A percentile compares a stretch with the other conserved stretches of the same genome.
These are phyloP conservation scores for Coptotermes formosanus DNA, from an alignment of 1,140 invertebrate species.

Conservation along the genomic window DNA sequence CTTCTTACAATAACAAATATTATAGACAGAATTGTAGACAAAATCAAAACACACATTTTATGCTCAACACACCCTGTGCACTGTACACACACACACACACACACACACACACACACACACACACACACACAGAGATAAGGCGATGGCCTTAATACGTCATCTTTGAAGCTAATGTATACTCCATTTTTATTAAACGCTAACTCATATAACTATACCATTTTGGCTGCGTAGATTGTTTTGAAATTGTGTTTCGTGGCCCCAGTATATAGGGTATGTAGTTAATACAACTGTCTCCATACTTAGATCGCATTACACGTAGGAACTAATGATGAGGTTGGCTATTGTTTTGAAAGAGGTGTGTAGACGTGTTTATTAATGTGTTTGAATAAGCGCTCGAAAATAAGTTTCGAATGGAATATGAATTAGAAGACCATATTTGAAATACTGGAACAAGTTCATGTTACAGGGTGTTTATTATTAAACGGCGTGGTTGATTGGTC, in stretches of 20 bases:
- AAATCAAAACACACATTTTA: too few species aligned
- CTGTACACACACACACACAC: too few species aligned
- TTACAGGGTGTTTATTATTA: not conserved
- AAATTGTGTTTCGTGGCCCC: not conserved
- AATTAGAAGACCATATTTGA: not conserved
- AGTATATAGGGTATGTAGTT: not conserved
- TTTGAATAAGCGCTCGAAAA: not conserved
- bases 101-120: too few species aligned
- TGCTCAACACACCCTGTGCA: too few species aligned
- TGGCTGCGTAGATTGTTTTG: not conserved
- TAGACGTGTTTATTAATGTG: not conserved
- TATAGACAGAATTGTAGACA: too few species aligned
- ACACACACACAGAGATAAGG: too few species aligned
- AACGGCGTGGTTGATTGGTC: not conserved
- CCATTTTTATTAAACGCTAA: not conserved
- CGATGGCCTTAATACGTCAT: not conserved
- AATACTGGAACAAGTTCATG: not conserved
- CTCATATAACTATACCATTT: not conserved
- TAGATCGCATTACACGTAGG: not conserved
- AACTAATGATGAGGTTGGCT: not conserved
- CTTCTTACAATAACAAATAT: too few species aligned
- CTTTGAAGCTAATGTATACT: not conserved
- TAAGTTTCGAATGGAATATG: not conserved
- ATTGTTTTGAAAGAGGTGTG: slow-evolving; percentile 15
- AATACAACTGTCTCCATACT: not conserved